Base-by-base conservation (phyloP, 2,797 vertebrate species). In the Anabas testudineus region DNA sequence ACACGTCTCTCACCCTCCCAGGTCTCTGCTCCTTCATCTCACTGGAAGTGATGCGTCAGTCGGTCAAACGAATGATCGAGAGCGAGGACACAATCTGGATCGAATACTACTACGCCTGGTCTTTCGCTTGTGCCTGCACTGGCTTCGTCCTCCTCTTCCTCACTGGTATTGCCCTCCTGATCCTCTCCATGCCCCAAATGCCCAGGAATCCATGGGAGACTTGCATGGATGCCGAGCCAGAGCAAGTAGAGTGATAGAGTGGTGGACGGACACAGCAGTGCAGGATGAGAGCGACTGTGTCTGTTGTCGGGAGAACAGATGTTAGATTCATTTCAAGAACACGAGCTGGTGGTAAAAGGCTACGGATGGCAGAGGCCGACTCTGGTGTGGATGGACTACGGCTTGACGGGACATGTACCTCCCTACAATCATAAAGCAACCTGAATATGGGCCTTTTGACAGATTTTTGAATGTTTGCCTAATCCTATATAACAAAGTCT, bases 191-290 rank as follows among this genome's bases (percentile, higher is more conserved):
- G 94, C 98, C 98, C 10, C 96, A 95, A 48, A 98, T 99, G 95
- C 97, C 98, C 57, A 95, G 91, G 84, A 98, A 99, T 84, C 97
- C 97, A 1, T 99, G 98, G 97, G 98, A 99, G 90, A 96, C 94
- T 19, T 99, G 98, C 93, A 98, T 98, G 96, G 98, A 99, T 0
- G 97, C 97, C 0, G 97, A 99, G 49, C 96, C 95, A 0, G 97
- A 98, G 15, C 90, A 92, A 62, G 90, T 76, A 0, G 91, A 93
- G 83, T 94, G 88, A 93, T 14, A 32, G 41, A 15, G 1, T 0
- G 52, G 59, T 12, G 32, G 49, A 74, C 18, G 2, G 46, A 56
- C 2, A 37, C 66, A 59, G 8, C 3, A 18, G 16, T 0, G 16
- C 37, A 28, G 66, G 63, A 68, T 21, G 36, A 71, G 59, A 71